phyloP scores from a whole-genome alignment of 2,888 invertebrate genomes.

The Epistrophe eligans region DNA sequence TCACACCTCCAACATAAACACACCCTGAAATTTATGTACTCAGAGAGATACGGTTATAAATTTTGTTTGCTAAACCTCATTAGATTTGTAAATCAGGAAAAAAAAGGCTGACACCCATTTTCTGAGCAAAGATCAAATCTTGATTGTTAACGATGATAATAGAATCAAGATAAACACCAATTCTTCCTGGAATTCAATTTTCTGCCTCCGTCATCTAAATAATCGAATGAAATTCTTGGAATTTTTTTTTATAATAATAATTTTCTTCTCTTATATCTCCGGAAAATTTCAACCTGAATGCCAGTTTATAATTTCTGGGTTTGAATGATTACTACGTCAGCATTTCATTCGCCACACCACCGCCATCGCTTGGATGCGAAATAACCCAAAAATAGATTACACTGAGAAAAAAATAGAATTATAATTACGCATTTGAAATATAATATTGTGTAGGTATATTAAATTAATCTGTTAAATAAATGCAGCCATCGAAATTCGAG shows the following conservation, averaged over 20 bases:
- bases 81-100: neutral
- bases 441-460: no score
- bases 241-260: neutral
- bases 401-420: no score
- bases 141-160: neutral
- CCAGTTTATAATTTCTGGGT: slow-evolving; percentile 18
- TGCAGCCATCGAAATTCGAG: no score
- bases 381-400: slow-evolving; percentile 1
- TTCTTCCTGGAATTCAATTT: neutral
- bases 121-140: neutral
- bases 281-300: neutral
- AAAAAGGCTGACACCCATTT: neutral
- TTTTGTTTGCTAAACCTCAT: neutral
- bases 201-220: neutral
- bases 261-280: neutral
- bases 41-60: neutral
- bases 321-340: neutral
- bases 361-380: slow-evolving; percentile 10
- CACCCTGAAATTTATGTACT: neutral
- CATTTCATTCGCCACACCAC: slow-evolving; percentile 2
- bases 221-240: neutral
- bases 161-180: neutral
- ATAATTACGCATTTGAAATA: no score
- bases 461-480: no score
- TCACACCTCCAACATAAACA: no score